Percentiles rank a stretch among this genome's conserved stretches.
Conservation (phyloP, 2,113 vertebrate genomes). For the Elanus axillaris region DNA sequence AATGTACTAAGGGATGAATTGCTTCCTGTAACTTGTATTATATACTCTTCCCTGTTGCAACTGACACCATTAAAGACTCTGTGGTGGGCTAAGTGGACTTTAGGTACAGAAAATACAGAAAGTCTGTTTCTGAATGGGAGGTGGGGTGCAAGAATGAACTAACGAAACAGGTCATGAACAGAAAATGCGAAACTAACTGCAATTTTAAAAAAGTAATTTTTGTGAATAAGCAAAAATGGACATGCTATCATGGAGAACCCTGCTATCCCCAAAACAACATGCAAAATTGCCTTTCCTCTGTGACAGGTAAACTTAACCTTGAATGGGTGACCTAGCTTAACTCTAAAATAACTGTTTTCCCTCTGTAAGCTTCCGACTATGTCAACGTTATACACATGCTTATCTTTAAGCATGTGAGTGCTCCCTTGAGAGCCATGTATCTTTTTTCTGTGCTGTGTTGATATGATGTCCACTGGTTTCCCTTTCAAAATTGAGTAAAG, state of each 20-base stretch:
- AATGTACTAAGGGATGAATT: background rate
- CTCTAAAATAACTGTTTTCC: background rate
- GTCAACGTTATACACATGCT: background rate
- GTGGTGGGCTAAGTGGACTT: background rate
- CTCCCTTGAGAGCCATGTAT: background rate
- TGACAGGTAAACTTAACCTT: background rate
- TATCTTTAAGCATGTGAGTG: background rate
- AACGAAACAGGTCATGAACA: background rate
- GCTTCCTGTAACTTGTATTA: background rate
- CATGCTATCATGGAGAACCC: background rate
- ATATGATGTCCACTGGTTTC: background rate
- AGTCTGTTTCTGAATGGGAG: background rate
- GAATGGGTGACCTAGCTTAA: background rate
- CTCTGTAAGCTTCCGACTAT: background rate
- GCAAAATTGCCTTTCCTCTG: background rate
- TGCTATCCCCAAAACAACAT: background rate
- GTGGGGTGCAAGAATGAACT: background rate
- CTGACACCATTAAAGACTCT: background rate
- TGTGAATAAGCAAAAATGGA: background rate
- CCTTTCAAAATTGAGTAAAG: background rate
- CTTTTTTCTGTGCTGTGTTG: background rate
- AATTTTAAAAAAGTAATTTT: background rate
- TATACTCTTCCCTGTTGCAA: background rate
- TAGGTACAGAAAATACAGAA: background rate
- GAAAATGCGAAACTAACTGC: background rate